Conservation (phyloP, 2,113 vertebrate species). For the Rhynchomys soricoides region DNA sequence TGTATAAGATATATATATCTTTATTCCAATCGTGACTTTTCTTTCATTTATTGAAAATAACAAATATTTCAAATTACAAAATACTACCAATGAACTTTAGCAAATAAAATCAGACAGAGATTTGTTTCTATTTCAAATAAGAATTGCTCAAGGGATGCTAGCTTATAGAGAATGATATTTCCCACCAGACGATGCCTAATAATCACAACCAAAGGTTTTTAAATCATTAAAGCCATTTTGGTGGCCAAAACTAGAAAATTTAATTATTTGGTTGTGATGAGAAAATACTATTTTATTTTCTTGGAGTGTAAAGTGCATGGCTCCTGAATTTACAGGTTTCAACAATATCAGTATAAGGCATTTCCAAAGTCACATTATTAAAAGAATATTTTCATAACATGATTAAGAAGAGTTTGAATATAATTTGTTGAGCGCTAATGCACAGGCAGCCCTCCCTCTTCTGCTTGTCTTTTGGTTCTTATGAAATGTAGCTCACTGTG, state of each 20-base stretch:
- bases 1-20: not conserved
- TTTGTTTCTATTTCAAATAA: conserved; percentile 30
- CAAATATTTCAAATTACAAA: not conserved
- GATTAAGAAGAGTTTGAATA: conserved; percentile 1
- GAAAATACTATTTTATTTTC: not conserved
- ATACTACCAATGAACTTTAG: not conserved
- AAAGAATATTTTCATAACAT: conserved; percentile 4
- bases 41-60: conserved; percentile 1
- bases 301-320: not conserved
- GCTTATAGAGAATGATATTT: conserved; percentile 4
- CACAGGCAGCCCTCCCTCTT: not conserved
- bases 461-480: conserved; percentile 13
- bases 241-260: not conserved
- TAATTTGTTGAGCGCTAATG: not conserved
- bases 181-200: not conserved
- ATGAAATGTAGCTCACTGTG: not conserved
- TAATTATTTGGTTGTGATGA: conserved; percentile 10
- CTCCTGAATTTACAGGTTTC: not conserved
- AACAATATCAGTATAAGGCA: not conserved
- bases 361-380: not conserved
- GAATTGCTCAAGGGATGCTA: not conserved
- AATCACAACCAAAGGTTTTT: not conserved
- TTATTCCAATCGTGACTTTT: not conserved
- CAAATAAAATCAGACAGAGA: not conserved
- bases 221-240: not conserved